Conservation (phyloP, 64 coral and sea anemone species). For the Trachythela sp. region DNA sequence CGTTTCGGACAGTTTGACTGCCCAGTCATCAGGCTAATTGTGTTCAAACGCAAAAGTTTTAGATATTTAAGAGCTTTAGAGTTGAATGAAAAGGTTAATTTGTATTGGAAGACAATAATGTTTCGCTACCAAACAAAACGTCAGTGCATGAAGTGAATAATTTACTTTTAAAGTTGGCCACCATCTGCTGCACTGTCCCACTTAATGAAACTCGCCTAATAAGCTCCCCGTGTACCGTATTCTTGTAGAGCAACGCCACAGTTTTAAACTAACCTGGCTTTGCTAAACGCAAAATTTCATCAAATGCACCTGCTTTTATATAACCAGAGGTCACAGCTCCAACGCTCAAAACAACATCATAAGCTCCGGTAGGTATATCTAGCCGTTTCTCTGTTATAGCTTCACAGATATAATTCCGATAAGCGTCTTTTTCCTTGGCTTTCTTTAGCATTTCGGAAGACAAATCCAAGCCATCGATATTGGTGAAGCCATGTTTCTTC, state of each 20-base stretch:
- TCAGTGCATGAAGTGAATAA: too few species aligned
- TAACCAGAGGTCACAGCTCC: constrained; percentile 74
- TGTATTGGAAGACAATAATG: too few species aligned
- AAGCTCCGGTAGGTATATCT: constrained; percentile 39
- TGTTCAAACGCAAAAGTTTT: too few species aligned
- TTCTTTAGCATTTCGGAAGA: constrained; percentile 53
- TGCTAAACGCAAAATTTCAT: constrained; percentile 84
- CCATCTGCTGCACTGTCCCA: too few species aligned
- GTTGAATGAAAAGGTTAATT: too few species aligned
- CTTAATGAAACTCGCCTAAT: background rate
- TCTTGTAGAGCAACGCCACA: background rate
- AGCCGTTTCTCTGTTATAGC: constrained; percentile 42
- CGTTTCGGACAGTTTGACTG: too few species aligned
- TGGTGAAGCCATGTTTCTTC: constrained; percentile 55
- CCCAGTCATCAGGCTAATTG: too few species aligned
- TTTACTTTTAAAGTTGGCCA: background rate
- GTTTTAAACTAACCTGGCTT: constrained; percentile 44
- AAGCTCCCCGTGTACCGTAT: background rate
- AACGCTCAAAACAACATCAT: constrained; percentile 67
- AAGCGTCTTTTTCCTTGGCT: constrained; percentile 70
- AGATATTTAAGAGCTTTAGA: too few species aligned
- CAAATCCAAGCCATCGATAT: constrained; percentile 70
- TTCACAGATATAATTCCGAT: constrained; percentile 51
- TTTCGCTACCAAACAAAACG: too few species aligned
- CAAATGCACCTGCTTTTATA: constrained; percentile 78